Percentiles rank a stretch among this genome's conserved stretches.
Evolutionary conservation across 2,113 vertebrate species (phyloP).

Genomic region (Nettapus auritus): DNA sequence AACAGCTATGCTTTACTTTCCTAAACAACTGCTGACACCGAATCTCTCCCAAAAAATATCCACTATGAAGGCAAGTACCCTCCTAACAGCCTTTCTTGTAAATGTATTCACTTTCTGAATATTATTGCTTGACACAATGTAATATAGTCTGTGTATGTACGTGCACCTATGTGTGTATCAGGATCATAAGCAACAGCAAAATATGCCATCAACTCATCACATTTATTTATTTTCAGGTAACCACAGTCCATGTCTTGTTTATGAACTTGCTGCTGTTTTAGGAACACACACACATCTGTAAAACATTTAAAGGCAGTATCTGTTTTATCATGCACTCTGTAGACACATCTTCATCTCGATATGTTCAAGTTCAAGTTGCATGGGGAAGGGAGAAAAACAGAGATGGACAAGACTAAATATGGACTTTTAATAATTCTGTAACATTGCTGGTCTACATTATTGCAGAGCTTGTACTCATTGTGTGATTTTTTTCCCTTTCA

Average conservation of each 20-base stretch:
- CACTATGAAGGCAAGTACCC: neutral
- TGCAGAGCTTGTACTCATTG: slow-evolving; percentile 1
- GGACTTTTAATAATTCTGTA: neutral
- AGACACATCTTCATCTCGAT: neutral
- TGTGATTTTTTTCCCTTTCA: neutral
- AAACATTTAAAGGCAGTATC: neutral
- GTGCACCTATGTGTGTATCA: neutral
- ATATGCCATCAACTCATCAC: neutral
- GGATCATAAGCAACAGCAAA: neutral
- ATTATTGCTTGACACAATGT: neutral
- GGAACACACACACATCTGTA: accelerated
- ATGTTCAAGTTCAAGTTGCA: neutral
- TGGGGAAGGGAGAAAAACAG: neutral
- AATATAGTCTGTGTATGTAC: neutral
- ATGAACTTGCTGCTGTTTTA: neutral
- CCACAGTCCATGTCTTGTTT: neutral
- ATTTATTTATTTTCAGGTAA: slow-evolving; percentile 17
- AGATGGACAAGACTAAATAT: neutral
- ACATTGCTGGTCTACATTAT: neutral
- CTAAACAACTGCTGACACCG: neutral
- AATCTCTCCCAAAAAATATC: neutral
- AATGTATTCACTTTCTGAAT: neutral
- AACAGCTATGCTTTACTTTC: neutral
- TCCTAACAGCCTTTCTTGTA: neutral
- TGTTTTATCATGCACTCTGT: neutral